A percentile compares a stretch with the other conserved stretches of the same genome.
These are phyloP conservation scores for Ornithorhynchus anatinus DNA, from an alignment of 2,113 vertebrate genomes.

Conservation along the genomic window DNA sequence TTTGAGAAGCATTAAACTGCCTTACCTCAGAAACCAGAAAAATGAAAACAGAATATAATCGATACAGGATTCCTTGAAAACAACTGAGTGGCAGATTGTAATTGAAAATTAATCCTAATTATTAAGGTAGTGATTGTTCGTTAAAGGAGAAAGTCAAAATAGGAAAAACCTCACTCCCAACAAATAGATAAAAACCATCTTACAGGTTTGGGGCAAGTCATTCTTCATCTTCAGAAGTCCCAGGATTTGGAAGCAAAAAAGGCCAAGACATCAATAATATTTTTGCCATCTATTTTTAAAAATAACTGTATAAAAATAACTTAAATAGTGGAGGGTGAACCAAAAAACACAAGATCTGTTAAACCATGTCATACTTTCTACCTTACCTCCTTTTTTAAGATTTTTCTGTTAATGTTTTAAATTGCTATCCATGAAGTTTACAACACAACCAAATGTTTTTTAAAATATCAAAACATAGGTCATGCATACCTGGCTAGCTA, in stretches of 20 bases:
- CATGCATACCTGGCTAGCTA: conserved; percentile 40
- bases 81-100: neutral
- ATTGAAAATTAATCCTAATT: neutral
- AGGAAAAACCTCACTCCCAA: too few species aligned
- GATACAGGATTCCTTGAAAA: neutral
- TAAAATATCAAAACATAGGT: too few species aligned
- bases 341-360: conserved; percentile 32
- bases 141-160: neutral
- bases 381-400: conserved; percentile 6
- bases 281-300: neutral
- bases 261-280: neutral
- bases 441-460: conserved; percentile 42
- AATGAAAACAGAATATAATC: neutral
- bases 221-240: neutral
- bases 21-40: neutral
- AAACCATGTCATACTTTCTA: conserved; percentile 30
- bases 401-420: conserved; percentile 42
- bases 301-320: neutral
- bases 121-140: neutral
- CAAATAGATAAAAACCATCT: neutral
- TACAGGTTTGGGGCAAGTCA: neutral
- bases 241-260: neutral
- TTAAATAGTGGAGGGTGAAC: conserved; percentile 14
- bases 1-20: neutral
- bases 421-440: conserved; percentile 46